Evolutionary conservation across 1,140 invertebrate genomes (phyloP).

Genomic region (Gonatopus flavifemur): DNA sequence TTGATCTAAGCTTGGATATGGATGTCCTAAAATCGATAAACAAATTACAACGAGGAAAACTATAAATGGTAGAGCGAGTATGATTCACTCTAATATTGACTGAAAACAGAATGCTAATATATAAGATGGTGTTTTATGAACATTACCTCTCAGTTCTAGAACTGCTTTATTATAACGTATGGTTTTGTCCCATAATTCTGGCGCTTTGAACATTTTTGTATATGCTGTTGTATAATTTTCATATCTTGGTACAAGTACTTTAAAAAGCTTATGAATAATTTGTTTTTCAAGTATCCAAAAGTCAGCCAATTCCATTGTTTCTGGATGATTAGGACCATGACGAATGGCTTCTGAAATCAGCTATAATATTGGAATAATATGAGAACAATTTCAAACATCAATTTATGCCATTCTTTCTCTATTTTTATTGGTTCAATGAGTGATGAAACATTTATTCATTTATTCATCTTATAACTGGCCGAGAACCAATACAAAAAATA

Average conservation of each 20-base stretch:
- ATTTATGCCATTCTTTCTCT: neutral
- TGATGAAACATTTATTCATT: neutral
- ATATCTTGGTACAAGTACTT: conserved; percentile 85
- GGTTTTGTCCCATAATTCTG: conserved; percentile 62
- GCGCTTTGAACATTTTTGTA: conserved; percentile 74
- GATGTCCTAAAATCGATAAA: conserved; percentile 37
- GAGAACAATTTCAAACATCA: neutral
- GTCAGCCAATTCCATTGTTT: conserved; percentile 87
- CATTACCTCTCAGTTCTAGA: conserved; percentile 75
- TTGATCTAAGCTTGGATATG: conserved; percentile 39
- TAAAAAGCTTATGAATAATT: conserved; percentile 89
- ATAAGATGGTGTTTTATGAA: neutral
- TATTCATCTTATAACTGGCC: neutral
- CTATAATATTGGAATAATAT: conserved; percentile 61
- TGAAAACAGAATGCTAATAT: no score
- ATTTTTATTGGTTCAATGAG: neutral
- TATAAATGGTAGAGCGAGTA: no score
- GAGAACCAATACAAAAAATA: neutral
- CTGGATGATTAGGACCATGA: conserved; percentile 79
- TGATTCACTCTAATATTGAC: no score
- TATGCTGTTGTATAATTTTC: conserved; percentile 69
- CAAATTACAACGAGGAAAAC: no score
- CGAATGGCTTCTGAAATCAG: conserved; percentile 86
- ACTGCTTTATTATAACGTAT: conserved; percentile 62
- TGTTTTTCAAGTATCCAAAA: conserved; percentile 90